Conservation (phyloP, 2,888 invertebrate species). For the Arrhopalites spinosus region DNA sequence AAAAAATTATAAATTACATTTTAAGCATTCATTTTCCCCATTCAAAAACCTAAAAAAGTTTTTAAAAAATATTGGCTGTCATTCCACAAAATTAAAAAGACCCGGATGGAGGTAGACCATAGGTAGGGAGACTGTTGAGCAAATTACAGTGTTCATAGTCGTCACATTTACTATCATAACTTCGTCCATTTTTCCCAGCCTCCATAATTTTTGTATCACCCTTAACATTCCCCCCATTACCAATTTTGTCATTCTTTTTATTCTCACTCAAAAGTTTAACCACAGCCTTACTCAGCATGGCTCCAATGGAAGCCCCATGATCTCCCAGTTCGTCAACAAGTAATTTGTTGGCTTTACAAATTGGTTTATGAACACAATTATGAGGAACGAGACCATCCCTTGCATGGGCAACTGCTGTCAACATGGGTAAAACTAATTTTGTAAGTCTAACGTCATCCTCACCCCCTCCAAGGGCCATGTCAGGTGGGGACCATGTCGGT, state of each 20-base stretch:
- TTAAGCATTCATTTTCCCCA: background rate
- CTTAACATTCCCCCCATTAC: background rate
- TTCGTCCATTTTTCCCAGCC: conserved; percentile 14
- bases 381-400: conserved; percentile 56
- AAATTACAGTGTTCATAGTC: conserved; percentile 13
- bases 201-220: background rate
- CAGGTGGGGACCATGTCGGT: background rate
- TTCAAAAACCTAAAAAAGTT: background rate
- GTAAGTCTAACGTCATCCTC: conserved; percentile 16
- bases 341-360: conserved; percentile 27
- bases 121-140: conserved; percentile 19
- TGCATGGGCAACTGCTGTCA: conserved; percentile 25
- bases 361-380: conserved; percentile 57
- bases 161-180: background rate
- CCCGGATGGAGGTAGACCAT: conserved; percentile 25
- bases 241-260: background rate
- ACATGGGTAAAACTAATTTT: conserved; percentile 24
- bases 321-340: conserved; percentile 27
- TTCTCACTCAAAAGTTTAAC: conserved; percentile 2
- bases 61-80: background rate
- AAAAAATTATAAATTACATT: no score
- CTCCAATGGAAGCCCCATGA: conserved; percentile 19
- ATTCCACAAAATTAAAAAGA: conserved; percentile 2
- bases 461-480: background rate
- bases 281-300: conserved; percentile 19